These are phyloP conservation scores for Lethrus apterus DNA, from an alignment of 1,140 invertebrate genomes.

Conservation along the genomic window DNA sequence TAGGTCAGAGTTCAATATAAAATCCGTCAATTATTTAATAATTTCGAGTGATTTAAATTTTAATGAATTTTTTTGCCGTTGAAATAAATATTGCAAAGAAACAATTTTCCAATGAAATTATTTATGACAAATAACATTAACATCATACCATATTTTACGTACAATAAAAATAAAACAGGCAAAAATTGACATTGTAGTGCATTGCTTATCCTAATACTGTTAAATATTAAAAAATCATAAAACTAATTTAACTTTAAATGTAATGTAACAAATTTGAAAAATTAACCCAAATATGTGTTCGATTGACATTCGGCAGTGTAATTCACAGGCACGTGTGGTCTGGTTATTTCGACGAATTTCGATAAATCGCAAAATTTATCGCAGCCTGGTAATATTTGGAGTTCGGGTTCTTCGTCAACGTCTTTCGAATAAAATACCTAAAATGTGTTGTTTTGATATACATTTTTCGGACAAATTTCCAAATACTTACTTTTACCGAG, in stretches of 20 bases:
- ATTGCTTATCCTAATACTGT: too few relatives aligned
- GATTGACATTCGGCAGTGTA: slow-evolving; percentile 32
- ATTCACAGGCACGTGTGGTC: slow-evolving; percentile 28
- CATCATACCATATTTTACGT: not conserved
- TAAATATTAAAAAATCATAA: too few relatives aligned
- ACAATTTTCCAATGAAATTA: not conserved
- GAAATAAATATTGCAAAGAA: too few relatives aligned
- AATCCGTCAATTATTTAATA: too few relatives aligned
- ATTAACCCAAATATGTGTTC: slow-evolving; percentile 22
- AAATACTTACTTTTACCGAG: slow-evolving; percentile 43
- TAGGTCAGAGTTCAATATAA: too few relatives aligned
- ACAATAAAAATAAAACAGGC: slow-evolving; percentile 2
- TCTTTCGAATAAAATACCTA: slow-evolving; percentile 28
- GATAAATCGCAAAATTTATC: slow-evolving; percentile 26
- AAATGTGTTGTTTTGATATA: slow-evolving; percentile 5
- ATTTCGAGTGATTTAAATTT: too few relatives aligned
- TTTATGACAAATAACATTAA: not conserved
- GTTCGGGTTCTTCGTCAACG: slow-evolving; percentile 19
- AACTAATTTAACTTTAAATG: not conserved
- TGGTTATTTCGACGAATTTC: slow-evolving; percentile 24
- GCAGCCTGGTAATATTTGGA: slow-evolving; percentile 23
- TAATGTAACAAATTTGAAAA: not conserved
- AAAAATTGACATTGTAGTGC: too few relatives aligned
- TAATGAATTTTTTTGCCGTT: too few relatives aligned
- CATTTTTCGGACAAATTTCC: not conserved